Evolutionary conservation across 2,888 invertebrate genomes (phyloP).

Genomic region (Arctia plantaginis): DNA sequence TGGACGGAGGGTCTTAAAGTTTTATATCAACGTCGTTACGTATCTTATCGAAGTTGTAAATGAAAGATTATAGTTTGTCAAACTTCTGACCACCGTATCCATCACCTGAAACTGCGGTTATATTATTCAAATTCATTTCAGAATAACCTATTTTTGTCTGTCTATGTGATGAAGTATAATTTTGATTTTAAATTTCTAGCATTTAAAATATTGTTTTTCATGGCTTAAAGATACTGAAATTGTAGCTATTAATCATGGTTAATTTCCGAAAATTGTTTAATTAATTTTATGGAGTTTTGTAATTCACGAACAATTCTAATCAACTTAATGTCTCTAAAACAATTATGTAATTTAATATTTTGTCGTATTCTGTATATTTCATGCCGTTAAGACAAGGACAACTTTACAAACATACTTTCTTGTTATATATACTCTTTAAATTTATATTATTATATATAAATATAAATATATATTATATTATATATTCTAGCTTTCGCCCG

Average conservation of each 20-base stretch:
- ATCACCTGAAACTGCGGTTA: constrained; percentile 46
- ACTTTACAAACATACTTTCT: too few species aligned
- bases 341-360: too few species aligned
- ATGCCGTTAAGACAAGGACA: too few species aligned
- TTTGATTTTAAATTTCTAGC: neutral
- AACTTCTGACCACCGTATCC: constrained; percentile 40
- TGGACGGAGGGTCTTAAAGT: constrained; percentile 29
- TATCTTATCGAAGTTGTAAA: constrained; percentile 51
- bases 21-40: constrained; percentile 35
- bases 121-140: constrained; percentile 50
- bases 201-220: neutral
- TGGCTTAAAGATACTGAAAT: neutral
- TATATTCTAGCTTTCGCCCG: too few species aligned
- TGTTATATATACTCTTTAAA: too few species aligned
- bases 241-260: neutral
- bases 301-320: neutral
- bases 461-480: too few species aligned
- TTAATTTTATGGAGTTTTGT: neutral
- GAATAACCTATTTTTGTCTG: constrained; percentile 14
- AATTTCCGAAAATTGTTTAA: neutral
- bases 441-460: too few species aligned
- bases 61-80: constrained; percentile 51
- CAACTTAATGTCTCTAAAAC: too few species aligned
- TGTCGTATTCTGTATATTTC: too few species aligned
- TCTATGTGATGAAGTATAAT: neutral